Base-by-base conservation (phyloP, 2,113 vertebrate species). In the Geothlypis trichas region DNA sequence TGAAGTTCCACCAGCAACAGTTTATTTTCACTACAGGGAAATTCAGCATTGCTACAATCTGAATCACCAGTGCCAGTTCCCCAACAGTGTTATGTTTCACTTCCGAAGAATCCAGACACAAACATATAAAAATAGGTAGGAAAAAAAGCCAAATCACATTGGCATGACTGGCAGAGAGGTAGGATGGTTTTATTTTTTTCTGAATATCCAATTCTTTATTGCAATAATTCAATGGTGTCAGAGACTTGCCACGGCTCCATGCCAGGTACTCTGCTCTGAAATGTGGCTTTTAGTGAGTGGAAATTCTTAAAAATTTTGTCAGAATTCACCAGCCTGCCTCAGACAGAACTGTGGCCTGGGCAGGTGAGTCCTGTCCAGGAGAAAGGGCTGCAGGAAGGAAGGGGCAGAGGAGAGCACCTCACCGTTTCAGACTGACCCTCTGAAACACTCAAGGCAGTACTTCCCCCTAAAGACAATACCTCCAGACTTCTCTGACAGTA, bases 101-200 rank as follows among this genome's bases (percentile, higher is more conserved):
- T 80, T 39, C 75, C 66, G 82, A 95, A 68, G 84, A 93, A 95
- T 90, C 63, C 81, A 96, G 82, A 88, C 85, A 91, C 37, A 90
- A 90, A 93, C 41, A 80, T 15, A 49, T 15, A 85, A 90, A 93
- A 87, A 82, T 52, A 94, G 59, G 24, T 39, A 80, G 58, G 5
- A 6, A 23, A 68, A 79, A 83, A 51, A 62, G 14, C 23, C 54
- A 39, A 52, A 49, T 28, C 61, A 30, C 41, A 37, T 8, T 42
- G 58, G 49, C 35, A 73, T 1, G 11, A 44, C 37, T 39, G 42
- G 59, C 62, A 83, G 67, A 44, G 44, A 80, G 19, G 6, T 10
- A 23, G 31, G 30, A 57, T n/a, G 21, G 2, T 35, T 73, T 49
- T 5, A 1, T n/a, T 42, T 71, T 31, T n/a, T 55, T 8, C 47